These are phyloP conservation scores for Sardinella longiceps DNA, from an alignment of 2,797 vertebrate species.

Conservation along the genomic window DNA sequence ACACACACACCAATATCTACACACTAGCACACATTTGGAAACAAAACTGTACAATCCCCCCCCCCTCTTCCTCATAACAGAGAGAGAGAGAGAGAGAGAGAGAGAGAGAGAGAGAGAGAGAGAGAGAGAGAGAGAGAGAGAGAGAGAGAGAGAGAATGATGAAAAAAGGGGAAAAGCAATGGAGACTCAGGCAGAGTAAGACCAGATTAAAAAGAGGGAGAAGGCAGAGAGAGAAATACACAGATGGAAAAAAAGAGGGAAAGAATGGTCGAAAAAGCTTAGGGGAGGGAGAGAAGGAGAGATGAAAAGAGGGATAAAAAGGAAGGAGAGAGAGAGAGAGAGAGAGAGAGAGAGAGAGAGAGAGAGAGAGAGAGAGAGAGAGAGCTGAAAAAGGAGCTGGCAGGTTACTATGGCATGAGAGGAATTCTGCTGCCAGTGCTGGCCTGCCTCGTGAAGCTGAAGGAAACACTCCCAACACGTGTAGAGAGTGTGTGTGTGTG, in stretches of 20 bases:
- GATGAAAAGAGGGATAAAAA: not conserved
- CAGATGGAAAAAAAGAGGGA: not conserved
- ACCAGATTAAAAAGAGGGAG: not conserved
- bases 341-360: not conserved
- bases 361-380: not conserved
- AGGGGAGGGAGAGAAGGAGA: not conserved
- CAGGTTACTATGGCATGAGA: constrained; percentile 82
- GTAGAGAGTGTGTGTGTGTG: not conserved
- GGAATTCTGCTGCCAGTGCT: constrained; percentile 76
- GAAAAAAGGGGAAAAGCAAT: not conserved
- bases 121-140: not conserved
- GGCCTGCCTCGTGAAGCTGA: constrained; percentile 71
- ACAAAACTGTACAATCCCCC: too few species aligned
- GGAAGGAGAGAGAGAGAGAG: not conserved
- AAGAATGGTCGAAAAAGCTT: not conserved
- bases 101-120: not conserved
- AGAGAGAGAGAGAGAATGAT: not conserved
- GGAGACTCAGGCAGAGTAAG: not conserved
- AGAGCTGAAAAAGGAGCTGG: constrained; percentile 68
- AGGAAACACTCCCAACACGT: not conserved
- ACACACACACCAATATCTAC: constrained; percentile 30
- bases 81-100: not conserved
- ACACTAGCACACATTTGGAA: constrained; percentile 45
- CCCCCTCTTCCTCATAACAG: too few species aligned
- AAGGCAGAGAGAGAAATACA: not conserved